Evolutionary conservation across 2,797 vertebrate species (phyloP).

Genomic region (Alosa sapidissima): DNA sequence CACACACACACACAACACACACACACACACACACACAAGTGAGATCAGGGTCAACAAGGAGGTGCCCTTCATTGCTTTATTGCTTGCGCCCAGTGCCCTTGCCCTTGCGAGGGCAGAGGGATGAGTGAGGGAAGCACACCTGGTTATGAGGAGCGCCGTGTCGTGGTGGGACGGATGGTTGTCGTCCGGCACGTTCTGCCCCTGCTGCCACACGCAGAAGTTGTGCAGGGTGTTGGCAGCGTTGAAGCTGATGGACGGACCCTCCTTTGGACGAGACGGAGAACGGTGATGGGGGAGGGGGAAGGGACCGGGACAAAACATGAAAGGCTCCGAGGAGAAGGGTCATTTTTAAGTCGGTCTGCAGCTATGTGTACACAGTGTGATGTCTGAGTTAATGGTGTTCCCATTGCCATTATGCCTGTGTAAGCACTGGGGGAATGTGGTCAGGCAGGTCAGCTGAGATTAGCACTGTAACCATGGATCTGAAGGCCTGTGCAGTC

Average conservation of each 20-base stretch:
- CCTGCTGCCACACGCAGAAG: conserved; percentile 96
- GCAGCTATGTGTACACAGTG: neutral
- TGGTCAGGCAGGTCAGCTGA: neutral
- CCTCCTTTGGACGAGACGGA: conserved; percentile 76
- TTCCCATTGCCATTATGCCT: conserved; percentile 14
- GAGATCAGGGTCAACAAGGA: neutral
- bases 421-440: conserved; percentile 12
- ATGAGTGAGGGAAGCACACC: conserved; percentile 66
- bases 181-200: conserved; percentile 88
- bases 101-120: neutral
- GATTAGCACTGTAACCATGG: conserved; percentile 12
- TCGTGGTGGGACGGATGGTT: conserved; percentile 90
- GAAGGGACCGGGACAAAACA: neutral
- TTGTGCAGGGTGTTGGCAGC: conserved; percentile 91
- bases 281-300: neutral
- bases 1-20: neutral
- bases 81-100: neutral
- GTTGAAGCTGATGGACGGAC: conserved; percentile 89
- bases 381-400: neutral
- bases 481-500: neutral
- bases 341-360: neutral
- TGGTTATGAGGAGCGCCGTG: conserved; percentile 94
- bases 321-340: neutral
- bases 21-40: no score
- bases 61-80: neutral